Evolutionary conservation across 2,113 vertebrate genomes (phyloP).

Genomic region (Scophthalmus maximus): DNA sequence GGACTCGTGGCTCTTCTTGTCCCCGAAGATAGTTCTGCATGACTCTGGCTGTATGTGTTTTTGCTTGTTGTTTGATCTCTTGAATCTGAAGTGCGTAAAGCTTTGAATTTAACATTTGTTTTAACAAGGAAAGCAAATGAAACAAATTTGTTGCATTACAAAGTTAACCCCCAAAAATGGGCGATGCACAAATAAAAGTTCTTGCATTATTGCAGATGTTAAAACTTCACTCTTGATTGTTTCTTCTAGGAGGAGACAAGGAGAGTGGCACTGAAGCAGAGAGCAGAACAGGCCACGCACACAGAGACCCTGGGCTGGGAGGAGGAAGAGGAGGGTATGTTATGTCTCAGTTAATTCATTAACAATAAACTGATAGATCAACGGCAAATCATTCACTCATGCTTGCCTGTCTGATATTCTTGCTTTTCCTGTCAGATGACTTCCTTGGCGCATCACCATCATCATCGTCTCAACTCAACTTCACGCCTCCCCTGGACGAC

Average conservation of each 20-base stretch:
- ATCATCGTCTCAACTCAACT: conserved; percentile 73
- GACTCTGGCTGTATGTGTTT: no score
- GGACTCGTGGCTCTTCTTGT: no score
- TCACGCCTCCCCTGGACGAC: conserved; percentile 77
- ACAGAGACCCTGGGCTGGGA: conserved; percentile 93
- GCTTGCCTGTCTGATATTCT: background rate
- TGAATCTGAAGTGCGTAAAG: no score
- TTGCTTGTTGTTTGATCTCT: no score
- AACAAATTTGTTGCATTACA: no score
- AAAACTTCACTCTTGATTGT: background rate
- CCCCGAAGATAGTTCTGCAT: no score
- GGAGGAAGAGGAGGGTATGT: conserved; percentile 91
- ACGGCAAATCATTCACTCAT: background rate
- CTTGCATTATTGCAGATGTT: background rate
- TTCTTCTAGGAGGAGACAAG: conserved; percentile 90
- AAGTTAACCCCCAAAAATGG: no score
- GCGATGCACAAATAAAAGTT: no score
- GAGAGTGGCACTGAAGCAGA: conserved; percentile 93
- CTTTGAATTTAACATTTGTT: no score
- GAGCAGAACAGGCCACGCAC: conserved; percentile 90
- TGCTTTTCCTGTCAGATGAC: conserved; percentile 83
- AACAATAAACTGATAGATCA: background rate
- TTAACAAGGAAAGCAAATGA: no score
- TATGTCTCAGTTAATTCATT: background rate
- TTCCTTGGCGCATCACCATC: conserved; percentile 82